Conservation (phyloP, 2,888 invertebrate species). For the Ametastegia equiseti region DNA sequence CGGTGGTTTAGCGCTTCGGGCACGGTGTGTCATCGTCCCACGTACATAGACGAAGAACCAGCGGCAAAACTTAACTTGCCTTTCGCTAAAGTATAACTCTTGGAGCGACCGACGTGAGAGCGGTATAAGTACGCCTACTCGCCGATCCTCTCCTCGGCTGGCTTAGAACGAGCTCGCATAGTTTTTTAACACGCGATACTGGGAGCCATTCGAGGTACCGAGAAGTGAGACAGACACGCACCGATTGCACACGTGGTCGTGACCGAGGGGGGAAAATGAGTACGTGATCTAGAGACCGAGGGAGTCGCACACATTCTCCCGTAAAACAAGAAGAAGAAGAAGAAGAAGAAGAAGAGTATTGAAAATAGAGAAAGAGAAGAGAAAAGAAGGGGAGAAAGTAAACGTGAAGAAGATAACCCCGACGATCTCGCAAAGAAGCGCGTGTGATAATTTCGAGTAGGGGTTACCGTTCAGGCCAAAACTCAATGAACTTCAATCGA, state of each 20-base stretch:
- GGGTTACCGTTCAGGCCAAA: constrained; percentile 61
- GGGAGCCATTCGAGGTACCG: too few species aligned
- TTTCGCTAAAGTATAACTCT: constrained; percentile 43
- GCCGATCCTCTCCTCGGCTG: constrained; percentile 29
- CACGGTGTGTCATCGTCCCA: constrained; percentile 42
- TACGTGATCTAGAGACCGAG: constrained; percentile 32
- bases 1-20: constrained; percentile 13
- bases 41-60: constrained; percentile 3
- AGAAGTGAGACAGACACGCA: too few species aligned
- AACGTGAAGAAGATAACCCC: constrained; percentile 45
- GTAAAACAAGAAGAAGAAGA: background rate
- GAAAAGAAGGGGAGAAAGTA: constrained; percentile 31
- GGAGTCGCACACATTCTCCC: constrained; percentile 9
- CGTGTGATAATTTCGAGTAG: constrained; percentile 48
- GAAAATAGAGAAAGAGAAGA: constrained; percentile 10
- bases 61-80: too few species aligned
- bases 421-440: constrained; percentile 31
- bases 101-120: constrained; percentile 37
- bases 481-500: constrained; percentile 73
- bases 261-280: constrained; percentile 44
- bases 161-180: constrained; percentile 20
- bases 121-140: constrained; percentile 41
- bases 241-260: constrained; percentile 52
- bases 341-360: background rate
- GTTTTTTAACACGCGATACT: constrained; percentile 9